Evolutionary conservation across 1,140 invertebrate species (phyloP).

Genomic region (Atta colombica): DNA sequence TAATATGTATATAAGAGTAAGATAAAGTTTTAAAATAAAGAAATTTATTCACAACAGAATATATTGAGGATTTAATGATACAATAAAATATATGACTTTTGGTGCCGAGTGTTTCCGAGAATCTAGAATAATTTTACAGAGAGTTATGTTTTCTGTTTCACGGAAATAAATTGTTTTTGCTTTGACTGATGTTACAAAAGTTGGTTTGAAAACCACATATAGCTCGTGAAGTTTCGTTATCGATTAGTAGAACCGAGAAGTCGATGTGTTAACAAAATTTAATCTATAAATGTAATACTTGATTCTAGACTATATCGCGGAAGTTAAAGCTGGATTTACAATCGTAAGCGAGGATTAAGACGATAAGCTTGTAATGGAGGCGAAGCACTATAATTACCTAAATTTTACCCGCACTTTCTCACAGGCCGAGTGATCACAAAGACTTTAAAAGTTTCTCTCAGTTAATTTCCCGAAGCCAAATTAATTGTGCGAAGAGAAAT

Average conservation of each 20-base stretch:
- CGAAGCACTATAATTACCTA: conserved; percentile 65
- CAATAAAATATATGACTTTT: background rate
- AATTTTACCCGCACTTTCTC: conserved; percentile 55
- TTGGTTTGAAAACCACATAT: conserved; percentile 36
- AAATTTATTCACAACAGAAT: background rate
- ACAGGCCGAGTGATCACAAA: conserved; percentile 52
- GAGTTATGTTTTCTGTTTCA: conserved; percentile 36
- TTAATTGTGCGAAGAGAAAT: conserved; percentile 7
- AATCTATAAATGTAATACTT: conserved; percentile 53
- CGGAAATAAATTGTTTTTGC: conserved; percentile 38
- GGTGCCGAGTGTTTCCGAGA: background rate
- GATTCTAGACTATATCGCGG: background rate
- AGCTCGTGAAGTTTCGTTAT: conserved; percentile 6
- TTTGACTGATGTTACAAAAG: conserved; percentile 33
- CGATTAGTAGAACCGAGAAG: conserved; percentile 13
- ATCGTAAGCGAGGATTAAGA: conserved; percentile 67
- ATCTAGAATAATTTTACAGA: conserved; percentile 39
- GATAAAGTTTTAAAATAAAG: conserved; percentile 2
- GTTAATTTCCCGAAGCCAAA: conserved; percentile 43
- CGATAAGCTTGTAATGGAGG: conserved; percentile 61
- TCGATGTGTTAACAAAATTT: conserved; percentile 57
- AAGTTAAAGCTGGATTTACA: conserved; percentile 64
- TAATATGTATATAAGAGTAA: background rate
- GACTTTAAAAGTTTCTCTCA: conserved; percentile 54
- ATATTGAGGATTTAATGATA: conserved; percentile 18